Percentiles rank a stretch among this genome's conserved stretches.
These are phyloP conservation scores for Leucophenga montana DNA, from an alignment of 2,888 invertebrate species.

Conservation along the genomic window DNA sequence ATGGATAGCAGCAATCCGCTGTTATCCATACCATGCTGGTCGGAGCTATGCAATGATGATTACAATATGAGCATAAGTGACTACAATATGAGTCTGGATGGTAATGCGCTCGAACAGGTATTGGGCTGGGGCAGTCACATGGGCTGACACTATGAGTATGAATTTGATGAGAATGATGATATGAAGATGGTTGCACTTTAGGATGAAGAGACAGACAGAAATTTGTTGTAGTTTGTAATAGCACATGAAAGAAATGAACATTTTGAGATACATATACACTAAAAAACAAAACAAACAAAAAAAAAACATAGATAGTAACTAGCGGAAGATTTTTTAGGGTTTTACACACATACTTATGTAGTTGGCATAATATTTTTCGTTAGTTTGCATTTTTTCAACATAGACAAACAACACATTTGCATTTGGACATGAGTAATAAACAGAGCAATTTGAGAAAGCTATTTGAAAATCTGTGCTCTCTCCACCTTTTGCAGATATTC, in stretches of 20 bases:
- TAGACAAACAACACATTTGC: constrained; percentile 34
- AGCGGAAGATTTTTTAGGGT: background rate
- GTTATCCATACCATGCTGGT: constrained; percentile 61
- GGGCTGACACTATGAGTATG: background rate
- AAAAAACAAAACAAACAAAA: too few relatives aligned
- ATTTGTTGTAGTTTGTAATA: too few relatives aligned
- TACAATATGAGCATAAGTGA: constrained; percentile 64
- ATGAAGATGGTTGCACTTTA: too few relatives aligned
- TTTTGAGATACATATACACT: constrained; percentile 1
- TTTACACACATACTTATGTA: too few relatives aligned
- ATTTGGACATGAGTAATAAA: constrained; percentile 26
- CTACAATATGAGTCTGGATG: constrained; percentile 38
- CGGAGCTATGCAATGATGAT: constrained; percentile 70
- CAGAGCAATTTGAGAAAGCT: background rate
- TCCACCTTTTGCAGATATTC: background rate
- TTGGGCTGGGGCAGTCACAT: constrained; percentile 54
- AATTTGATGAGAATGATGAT: background rate
- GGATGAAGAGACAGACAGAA: constrained; percentile 33
- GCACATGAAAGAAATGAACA: background rate
- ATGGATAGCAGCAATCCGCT: constrained; percentile 67
- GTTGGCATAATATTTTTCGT: constrained; percentile 1
- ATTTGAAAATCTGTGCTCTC: background rate
- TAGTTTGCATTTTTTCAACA: background rate
- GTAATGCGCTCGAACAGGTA: constrained; percentile 65
- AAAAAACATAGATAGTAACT: background rate